Evolutionary conservation across 1,140 invertebrate species (phyloP), one percentile per base, ranked within the genome.

Genomic region (Contarinia nasturtii): DNA sequence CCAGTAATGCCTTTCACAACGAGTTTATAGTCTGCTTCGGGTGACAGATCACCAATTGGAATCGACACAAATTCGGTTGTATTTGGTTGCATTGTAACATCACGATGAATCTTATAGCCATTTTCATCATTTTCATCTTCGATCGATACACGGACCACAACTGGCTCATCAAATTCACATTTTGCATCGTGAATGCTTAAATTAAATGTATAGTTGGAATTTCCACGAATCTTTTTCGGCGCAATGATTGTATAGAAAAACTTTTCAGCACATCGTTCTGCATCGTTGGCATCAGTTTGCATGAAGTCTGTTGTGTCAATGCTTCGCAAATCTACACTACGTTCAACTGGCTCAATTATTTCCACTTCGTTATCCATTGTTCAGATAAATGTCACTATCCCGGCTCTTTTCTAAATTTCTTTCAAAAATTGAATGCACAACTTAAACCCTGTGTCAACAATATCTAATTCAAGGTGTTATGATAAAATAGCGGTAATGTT

Each of bases 201-300:
- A 12, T 77, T 79, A 17, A 84, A 82, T 63, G 84, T 81, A 59
- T 86, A 93, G 52, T 85, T 77, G 8, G 75, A 79, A 68, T 83
- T 82, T 2, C 87, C 85, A 41, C 86, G 70, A 15, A 93, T 65
- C 8, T 80, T 74, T 53, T 75, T 74, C 17, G 87, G 82, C 2
- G 78, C 86, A 51, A 90, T 72, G 45, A 91, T 74, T 44, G 85
- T 79, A 58, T 86, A 87, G 51, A 70, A 74, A 38, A 40, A 40
- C 12, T 40, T 40, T 12, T 40, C 17, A 10, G 34, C 34, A 36
- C n/a, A n/a, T n/a, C n/a, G n/a, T n/a, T n/a, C n/a, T n/a, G n/a
- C n/a, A n/a, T n/a, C n/a, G n/a, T n/a, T n/a, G n/a, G n/a, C n/a
- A n/a, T n/a, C n/a, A n/a, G n/a, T n/a, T n/a, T n/a, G n/a, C n/a